Conservation (phyloP, 2,113 vertebrate species). For the Phrynosoma blainvillii region DNA sequence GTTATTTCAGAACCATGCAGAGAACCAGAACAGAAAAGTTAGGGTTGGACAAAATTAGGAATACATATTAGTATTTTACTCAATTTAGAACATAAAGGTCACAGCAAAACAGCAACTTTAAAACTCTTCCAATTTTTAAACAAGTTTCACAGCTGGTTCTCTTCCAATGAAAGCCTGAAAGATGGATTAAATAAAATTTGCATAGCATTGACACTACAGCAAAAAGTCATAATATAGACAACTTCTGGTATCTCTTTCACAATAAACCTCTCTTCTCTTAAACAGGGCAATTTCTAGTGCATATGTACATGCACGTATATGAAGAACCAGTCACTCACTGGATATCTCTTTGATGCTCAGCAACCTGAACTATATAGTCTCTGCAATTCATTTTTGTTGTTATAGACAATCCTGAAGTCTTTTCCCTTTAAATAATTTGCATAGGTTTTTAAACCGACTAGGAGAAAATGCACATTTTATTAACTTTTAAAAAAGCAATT, state of each 20-base stretch:
- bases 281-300: slow-evolving; percentile 32
- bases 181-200: slow-evolving; percentile 32
- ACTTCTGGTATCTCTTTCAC: slow-evolving; percentile 38
- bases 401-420: slow-evolving; percentile 47
- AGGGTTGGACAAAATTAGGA: neutral
- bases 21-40: neutral
- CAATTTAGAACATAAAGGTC: neutral
- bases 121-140: slow-evolving; percentile 19
- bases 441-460: slow-evolving; percentile 62
- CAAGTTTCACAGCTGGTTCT: slow-evolving; percentile 19
- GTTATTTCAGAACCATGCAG: neutral
- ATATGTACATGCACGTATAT: neutral
- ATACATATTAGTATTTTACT: neutral
- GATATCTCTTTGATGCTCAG: slow-evolving; percentile 27
- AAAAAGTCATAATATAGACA: slow-evolving; percentile 33
- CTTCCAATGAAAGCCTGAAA: slow-evolving; percentile 28
- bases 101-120: slow-evolving; percentile 22
- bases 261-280: slow-evolving; percentile 29
- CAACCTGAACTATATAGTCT: slow-evolving; percentile 53
- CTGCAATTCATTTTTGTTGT: neutral
- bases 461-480: slow-evolving; percentile 68
- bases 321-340: slow-evolving; percentile 30
- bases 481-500: slow-evolving; percentile 73
- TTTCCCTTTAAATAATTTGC: slow-evolving; percentile 51
- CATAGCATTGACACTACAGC: slow-evolving; percentile 39